phyloP scores from a whole-genome alignment of 2,888 invertebrate genomes.

The Pilophorus perplexus region DNA sequence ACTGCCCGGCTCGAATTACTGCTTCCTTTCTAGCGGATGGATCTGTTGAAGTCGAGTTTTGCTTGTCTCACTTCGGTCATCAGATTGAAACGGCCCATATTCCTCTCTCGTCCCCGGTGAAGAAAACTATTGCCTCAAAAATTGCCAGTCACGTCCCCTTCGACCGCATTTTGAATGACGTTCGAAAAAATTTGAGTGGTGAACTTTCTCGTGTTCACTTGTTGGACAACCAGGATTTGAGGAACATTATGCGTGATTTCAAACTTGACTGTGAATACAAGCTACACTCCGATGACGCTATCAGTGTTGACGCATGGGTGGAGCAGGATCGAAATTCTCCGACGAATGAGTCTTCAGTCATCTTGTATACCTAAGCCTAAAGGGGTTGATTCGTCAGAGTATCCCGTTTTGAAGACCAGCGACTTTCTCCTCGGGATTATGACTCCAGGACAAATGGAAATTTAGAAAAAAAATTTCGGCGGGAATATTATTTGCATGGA shows the following conservation, averaged over 20 bases:
- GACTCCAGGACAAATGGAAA: conserved; percentile 47
- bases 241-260: not conserved
- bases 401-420: conserved; percentile 25
- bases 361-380: conserved; percentile 2
- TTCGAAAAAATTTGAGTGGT: not conserved
- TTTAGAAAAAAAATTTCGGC: conserved; percentile 48
- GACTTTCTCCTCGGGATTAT: conserved; percentile 50
- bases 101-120: not conserved
- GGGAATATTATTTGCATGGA: conserved; percentile 48
- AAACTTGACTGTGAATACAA: not conserved
- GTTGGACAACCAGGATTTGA: not conserved
- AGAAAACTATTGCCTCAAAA: conserved; percentile 4
- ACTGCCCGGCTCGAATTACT: too few species aligned
- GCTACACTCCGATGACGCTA: not conserved
- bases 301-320: too few species aligned
- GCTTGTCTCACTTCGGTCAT: conserved; percentile 1
- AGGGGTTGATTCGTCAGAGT: not conserved
- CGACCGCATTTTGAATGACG: conserved; percentile 1
- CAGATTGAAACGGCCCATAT: not conserved
- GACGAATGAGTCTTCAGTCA: too few species aligned
- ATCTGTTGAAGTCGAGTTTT: not conserved
- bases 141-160: conserved; percentile 3
- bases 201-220: conserved; percentile 1
- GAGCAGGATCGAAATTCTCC: not conserved
- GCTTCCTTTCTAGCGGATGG: not conserved